A percentile compares a stretch with the other conserved stretches of the same genome.
These are phyloP conservation scores for Coptodon bakossiorum DNA, from an alignment of 2,113 vertebrate genomes.

Conservation along the genomic window DNA sequence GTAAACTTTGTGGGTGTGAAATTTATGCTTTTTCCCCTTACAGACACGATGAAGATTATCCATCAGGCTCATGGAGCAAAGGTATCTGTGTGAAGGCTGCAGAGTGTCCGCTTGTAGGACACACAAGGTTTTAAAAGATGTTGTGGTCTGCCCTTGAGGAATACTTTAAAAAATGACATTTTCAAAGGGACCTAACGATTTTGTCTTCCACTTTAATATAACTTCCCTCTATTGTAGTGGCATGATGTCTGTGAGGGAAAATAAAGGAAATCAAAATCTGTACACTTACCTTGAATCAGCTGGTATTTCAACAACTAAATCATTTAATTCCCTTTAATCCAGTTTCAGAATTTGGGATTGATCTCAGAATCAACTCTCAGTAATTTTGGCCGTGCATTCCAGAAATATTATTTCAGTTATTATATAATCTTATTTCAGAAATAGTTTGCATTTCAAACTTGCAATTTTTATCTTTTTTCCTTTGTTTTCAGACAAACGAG, in stretches of 20 bases:
- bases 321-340: not conserved
- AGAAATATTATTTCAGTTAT: not conserved
- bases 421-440: not conserved
- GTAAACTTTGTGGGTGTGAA: not conserved
- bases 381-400: not conserved
- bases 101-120: fast-evolving
- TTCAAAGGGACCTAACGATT: not conserved
- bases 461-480: not conserved
- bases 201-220: not conserved
- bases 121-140: not conserved
- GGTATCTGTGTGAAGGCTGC: slow-evolving; percentile 61
- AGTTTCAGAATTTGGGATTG: not conserved
- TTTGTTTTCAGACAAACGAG: slow-evolving; percentile 80
- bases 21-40: slow-evolving; percentile 22
- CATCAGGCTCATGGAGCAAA: slow-evolving; percentile 92
- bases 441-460: not conserved
- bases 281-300: not conserved
- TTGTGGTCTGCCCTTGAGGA: not conserved
- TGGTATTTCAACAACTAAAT: not conserved
- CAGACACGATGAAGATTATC: slow-evolving; percentile 93
- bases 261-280: not conserved
- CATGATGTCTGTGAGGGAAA: not conserved
- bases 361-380: not conserved
- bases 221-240: not conserved
- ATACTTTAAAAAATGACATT: not conserved